Percentiles rank a stretch among this genome's conserved stretches.
These are phyloP conservation scores for Drosophila teissieri DNA, from an alignment of 1,140 invertebrate genomes.

Conservation along the genomic window DNA sequence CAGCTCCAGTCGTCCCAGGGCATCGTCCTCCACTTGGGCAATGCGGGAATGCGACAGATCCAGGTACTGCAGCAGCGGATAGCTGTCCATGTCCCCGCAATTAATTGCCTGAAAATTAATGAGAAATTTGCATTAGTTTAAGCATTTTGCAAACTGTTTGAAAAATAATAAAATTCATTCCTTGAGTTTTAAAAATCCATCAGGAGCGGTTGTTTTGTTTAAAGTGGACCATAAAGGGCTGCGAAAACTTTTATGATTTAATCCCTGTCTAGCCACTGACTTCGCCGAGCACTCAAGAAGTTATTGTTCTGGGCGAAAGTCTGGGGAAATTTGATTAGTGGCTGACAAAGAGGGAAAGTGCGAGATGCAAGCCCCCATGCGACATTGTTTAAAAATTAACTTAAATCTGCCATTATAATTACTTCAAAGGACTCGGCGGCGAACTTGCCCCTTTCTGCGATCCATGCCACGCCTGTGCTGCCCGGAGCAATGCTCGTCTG, in stretches of 20 bases:
- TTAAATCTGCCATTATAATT: conserved; percentile 80
- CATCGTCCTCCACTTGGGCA: conserved; percentile 92
- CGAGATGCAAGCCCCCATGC: conserved; percentile 39
- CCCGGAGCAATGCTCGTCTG: conserved; percentile 59
- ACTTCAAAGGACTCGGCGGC: conserved; percentile 66
- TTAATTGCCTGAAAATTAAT: conserved; percentile 86
- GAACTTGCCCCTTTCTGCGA: conserved; percentile 40
- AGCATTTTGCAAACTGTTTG: neutral
- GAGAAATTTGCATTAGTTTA: neutral
- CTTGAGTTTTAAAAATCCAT: neutral
- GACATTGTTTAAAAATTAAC: conserved; percentile 82
- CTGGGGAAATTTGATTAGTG: conserved; percentile 65
- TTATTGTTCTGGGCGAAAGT: conserved; percentile 29
- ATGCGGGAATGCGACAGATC: conserved; percentile 93
- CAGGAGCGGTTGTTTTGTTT: neutral
- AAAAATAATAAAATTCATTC: neutral
- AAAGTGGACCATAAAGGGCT: neutral
- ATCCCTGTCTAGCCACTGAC: conserved; percentile 28
- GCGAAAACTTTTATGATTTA: conserved; percentile 19
- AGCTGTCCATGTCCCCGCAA: conserved; percentile 95
- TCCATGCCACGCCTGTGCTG: conserved; percentile 13
- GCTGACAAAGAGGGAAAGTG: conserved; percentile 46
- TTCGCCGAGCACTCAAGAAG: conserved; percentile 19
- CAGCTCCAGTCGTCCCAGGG: conserved; percentile 92
- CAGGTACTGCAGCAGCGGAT: conserved; percentile 92